Base-by-base conservation (phyloP, 2,113 vertebrate species). In the Microtus pennsylvanicus region DNA sequence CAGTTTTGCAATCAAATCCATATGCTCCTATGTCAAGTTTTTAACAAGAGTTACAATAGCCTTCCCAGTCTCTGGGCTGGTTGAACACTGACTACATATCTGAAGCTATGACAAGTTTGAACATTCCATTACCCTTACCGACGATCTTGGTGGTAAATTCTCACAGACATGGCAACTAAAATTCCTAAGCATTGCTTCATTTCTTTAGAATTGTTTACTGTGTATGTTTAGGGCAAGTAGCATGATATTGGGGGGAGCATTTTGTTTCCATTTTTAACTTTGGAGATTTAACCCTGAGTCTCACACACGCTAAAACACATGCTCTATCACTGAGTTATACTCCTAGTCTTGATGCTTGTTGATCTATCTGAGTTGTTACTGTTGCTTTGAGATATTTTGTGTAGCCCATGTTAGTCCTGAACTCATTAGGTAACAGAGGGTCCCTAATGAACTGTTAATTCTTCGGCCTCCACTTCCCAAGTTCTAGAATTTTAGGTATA, bases 101-200 rank as follows among this genome's bases (percentile, higher is more conserved):
- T 88, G 30, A 95, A 96, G 67, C 17, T 33, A 96, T 87, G 67
- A 47, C 11, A 22, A 21, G 77, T 30, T 89, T 85, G 67, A 70
- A 88, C 65, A 33, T 75, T 93, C 30, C 45, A 91, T 85, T 28
- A 65, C n/a, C 91, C 76, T 93, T 45, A 93, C 61, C 47, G 47
- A 50, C n/a, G 78, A 70, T 21, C 70, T 90, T 88, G 50, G 22
- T 85, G n/a, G 72, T 72, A 90, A 80, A 94, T 92, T 96, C 69
- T 88, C 83, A 95, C 2, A 85, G 16, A 45, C 94, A 80, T 2
- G 77, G 33, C 76, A 35, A 88, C 65, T 45, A 94, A 95, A 94
- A 94, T 81, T 88, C 58, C 42, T 42, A 76, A 61, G 26, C 91
- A 16, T 33, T 38, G 33, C 11, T 70, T 30, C 50, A 76, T 47